A percentile compares a stretch with the other conserved stretches of the same genome.
These are phyloP conservation scores for Myotis vivesi DNA, from an alignment of 2,797 vertebrate species.

Conservation along the genomic window DNA sequence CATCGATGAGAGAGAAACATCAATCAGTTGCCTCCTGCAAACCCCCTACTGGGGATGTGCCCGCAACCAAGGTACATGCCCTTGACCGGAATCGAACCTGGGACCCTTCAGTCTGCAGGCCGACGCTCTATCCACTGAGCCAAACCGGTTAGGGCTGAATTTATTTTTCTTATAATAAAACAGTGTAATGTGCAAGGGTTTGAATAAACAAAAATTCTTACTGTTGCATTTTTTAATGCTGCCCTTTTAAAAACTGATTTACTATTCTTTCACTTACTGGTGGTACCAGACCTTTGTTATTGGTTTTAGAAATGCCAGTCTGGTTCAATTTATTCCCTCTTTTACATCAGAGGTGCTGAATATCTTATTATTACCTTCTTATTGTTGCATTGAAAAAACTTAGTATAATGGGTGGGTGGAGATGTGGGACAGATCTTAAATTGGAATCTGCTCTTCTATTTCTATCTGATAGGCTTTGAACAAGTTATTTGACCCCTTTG, in stretches of 20 bases:
- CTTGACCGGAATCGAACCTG: no score
- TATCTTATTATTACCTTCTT: neutral
- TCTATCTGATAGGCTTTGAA: neutral
- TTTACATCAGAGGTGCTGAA: neutral
- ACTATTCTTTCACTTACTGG: neutral
- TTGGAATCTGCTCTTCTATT: neutral
- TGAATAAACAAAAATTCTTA: conserved; percentile 3
- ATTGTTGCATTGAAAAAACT: neutral
- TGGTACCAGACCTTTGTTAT: neutral
- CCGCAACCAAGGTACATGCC: no score
- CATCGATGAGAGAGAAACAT: no score
- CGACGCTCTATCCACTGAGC: no score
- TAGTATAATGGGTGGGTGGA: neutral
- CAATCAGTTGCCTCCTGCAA: no score
- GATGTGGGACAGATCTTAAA: neutral
- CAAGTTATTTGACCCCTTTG: neutral
- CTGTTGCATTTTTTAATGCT: neutral
- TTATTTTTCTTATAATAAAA: conserved; percentile 23
- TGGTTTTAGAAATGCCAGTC: neutral
- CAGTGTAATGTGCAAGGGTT: neutral
- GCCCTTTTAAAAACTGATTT: neutral
- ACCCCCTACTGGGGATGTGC: no score
- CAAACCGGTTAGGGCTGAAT: neutral
- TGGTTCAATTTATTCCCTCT: neutral
- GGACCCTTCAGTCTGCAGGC: no score